Conservation (phyloP, 2,888 invertebrate species). For the Thymelicus sylvestris region DNA sequence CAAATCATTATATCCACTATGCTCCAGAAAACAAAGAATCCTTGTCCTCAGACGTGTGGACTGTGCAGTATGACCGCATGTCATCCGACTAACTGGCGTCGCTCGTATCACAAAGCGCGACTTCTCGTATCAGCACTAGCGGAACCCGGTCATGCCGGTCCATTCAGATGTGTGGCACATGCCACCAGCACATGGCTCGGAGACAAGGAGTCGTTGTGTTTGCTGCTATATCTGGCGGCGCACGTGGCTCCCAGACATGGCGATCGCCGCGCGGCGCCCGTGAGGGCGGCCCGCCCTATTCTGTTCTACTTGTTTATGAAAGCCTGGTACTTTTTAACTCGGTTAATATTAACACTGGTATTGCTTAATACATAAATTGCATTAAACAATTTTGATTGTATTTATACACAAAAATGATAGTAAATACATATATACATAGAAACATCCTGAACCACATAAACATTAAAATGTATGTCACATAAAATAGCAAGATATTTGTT, state of each 20-base stretch:
- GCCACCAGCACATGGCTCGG: conserved; percentile 47
- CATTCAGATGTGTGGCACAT: conserved; percentile 68
- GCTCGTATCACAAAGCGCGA: neutral
- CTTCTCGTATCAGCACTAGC: neutral
- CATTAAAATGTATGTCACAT: no score
- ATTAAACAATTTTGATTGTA: no score
- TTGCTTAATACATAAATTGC: no score
- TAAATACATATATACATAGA: no score
- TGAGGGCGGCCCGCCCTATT: conserved; percentile 70
- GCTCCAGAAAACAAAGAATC: neutral
- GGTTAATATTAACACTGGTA: no score
- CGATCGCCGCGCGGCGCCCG: conserved; percentile 51
- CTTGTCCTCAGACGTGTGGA: neutral
- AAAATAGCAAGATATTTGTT: no score
- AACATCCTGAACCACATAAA: no score
- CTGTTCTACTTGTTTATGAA: neutral
- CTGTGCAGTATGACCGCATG: no score
- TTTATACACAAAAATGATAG: no score
- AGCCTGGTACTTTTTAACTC: no score
- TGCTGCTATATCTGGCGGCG: conserved; percentile 48
- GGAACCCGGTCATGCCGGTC: neutral
- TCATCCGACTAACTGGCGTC: neutral
- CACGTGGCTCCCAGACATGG: conserved; percentile 50
- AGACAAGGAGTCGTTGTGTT: conserved; percentile 64
- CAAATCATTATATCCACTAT: neutral